phyloP scores from a whole-genome alignment of 2,888 invertebrate species.

The Drosophila putrida region DNA sequence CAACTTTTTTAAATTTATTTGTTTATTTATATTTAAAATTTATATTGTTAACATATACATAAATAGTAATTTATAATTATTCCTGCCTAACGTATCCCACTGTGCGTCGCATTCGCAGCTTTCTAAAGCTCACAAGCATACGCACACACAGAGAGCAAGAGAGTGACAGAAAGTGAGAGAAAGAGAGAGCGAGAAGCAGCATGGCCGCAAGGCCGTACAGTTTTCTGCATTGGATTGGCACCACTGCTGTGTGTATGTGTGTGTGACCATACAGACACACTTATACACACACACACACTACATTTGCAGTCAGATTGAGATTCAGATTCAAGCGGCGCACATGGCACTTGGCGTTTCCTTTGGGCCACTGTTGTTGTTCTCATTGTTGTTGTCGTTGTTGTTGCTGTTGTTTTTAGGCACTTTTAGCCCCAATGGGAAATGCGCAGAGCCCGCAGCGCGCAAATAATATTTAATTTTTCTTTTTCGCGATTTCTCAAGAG shows the following conservation, averaged over 20 bases:
- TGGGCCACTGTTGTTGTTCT: conserved; percentile 38
- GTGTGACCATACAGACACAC: conserved; percentile 1
- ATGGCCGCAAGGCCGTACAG: conserved; percentile 68
- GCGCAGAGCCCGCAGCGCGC: conserved; percentile 66
- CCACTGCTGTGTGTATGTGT: conserved; percentile 11
- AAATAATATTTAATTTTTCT: conserved; percentile 62
- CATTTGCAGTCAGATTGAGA: conserved; percentile 52
- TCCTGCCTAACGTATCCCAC: neutral
- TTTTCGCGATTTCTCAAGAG: conserved; percentile 44
- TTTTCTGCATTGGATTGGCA: conserved; percentile 45
- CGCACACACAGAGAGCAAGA: conserved; percentile 24
- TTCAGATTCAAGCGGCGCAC: conserved; percentile 65
- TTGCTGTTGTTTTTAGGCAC: conserved; percentile 40
- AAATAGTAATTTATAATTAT: neutral
- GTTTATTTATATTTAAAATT: no score
- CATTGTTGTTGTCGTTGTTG: conserved; percentile 5
- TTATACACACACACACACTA: conserved; percentile 19
- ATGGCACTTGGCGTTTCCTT: conserved; percentile 75
- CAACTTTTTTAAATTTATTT: no score
- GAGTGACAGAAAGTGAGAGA: conserved; percentile 23
- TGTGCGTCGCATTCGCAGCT: conserved; percentile 45
- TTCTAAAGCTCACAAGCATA: conserved; percentile 53
- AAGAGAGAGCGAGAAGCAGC: conserved; percentile 35
- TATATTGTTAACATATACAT: no score
- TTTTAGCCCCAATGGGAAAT: conserved; percentile 72